Percentiles rank a stretch among this genome's conserved stretches.
Conservation (phyloP, 2,113 vertebrate species). For the Mungos mungo region DNA sequence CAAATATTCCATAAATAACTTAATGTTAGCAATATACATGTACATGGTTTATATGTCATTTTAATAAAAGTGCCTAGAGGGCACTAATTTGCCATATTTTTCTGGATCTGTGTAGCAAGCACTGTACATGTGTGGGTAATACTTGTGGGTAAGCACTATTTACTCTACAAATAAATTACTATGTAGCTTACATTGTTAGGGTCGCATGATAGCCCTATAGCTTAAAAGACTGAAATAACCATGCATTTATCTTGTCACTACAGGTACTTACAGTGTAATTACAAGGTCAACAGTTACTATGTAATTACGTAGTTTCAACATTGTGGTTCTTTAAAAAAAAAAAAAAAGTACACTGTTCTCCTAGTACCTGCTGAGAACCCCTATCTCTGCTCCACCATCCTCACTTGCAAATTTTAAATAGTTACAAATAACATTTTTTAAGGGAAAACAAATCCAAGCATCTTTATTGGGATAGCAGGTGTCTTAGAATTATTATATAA, state of each 20-base stretch:
- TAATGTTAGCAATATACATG: not conserved
- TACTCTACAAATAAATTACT: constrained; percentile 79
- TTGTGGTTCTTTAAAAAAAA: constrained; percentile 64
- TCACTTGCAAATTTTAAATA: constrained; percentile 57
- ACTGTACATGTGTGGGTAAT: not conserved
- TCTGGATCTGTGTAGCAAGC: not conserved
- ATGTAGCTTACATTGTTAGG: constrained; percentile 69
- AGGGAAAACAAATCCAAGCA: constrained; percentile 57
- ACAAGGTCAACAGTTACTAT: constrained; percentile 79
- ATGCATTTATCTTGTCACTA: constrained; percentile 78
- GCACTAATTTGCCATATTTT: not conserved
- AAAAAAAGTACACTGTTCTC: constrained; percentile 40
- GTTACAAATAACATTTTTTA: constrained; percentile 49
- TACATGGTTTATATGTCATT: not conserved
- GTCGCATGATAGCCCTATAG: constrained; percentile 61
- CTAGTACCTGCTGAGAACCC: constrained; percentile 50
- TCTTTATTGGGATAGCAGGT: constrained; percentile 63
- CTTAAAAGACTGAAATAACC: constrained; percentile 75
- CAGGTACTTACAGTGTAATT: constrained; percentile 75
- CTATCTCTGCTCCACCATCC: constrained; percentile 54
- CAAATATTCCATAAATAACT: not conserved
- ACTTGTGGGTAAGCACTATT: constrained; percentile 72
- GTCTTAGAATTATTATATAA: not conserved
- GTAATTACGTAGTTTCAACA: constrained; percentile 60
- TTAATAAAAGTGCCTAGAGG: constrained; percentile 15